These are phyloP conservation scores for human (Homo sapiens) DNA, from an alignment of 2,113 vertebrate species.

Conservation along the genomic window DNA sequence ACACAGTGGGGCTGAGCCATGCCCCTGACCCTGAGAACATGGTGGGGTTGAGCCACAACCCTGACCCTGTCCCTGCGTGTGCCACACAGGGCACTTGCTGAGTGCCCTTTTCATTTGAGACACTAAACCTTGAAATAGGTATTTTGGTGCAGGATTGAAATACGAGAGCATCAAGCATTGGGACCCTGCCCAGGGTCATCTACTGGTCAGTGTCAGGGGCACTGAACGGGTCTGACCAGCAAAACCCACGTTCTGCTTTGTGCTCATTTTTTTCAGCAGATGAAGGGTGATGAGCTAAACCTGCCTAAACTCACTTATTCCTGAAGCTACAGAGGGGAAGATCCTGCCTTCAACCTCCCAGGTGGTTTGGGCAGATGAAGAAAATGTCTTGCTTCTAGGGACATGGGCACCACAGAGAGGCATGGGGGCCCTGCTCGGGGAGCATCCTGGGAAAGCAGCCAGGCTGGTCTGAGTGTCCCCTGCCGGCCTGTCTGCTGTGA, in stretches of 20 bases:
- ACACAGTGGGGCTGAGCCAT: too few relatives aligned
- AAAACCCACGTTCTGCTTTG: too few relatives aligned
- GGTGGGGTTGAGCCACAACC: too few relatives aligned
- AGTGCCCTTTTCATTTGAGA: not conserved
- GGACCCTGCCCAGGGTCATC: not conserved
- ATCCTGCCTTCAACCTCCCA: not conserved
- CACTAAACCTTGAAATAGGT: not conserved
- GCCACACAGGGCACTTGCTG: not conserved
- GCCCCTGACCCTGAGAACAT: too few relatives aligned
- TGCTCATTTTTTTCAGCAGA: not conserved
- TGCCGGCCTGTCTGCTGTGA: too few relatives aligned
- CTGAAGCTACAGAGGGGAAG: not conserved
- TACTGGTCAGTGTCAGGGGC: not conserved
- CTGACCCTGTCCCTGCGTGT: too few relatives aligned
- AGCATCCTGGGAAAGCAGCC: accelerated
- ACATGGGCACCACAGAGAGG: not conserved
- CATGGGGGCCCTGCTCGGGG: accelerated
- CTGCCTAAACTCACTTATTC: too few relatives aligned
- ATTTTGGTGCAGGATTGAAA: not conserved
- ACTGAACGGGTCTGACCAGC: not conserved
- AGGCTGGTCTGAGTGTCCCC: not conserved
- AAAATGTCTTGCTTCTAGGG: not conserved
- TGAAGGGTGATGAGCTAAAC: not conserved
- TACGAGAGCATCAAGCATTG: not conserved
- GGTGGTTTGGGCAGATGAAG: not conserved